Conservation (phyloP, 2,113 vertebrate genomes). For the Elgaria multicarinata region DNA sequence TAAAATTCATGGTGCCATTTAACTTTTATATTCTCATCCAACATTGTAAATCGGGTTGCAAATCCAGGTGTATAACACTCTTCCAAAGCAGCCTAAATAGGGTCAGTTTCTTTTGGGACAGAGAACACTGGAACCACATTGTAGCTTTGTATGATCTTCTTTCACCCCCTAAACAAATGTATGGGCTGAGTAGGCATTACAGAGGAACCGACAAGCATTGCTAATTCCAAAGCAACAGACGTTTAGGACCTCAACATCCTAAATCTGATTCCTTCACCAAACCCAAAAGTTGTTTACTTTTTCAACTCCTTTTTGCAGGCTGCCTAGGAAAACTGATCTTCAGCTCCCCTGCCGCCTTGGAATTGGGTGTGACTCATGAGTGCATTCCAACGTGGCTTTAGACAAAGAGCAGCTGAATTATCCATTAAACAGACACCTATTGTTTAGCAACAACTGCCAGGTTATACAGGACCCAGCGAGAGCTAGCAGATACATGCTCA, state of each 20-base stretch:
- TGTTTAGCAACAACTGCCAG: background rate
- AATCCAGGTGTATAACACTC: background rate
- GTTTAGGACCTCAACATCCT: background rate
- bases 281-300: background rate
- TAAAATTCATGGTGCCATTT: background rate
- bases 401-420: background rate
- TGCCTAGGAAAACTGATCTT: background rate
- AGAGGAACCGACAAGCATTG: background rate
- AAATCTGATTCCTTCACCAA: background rate
- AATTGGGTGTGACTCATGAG: background rate
- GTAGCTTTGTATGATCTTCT: background rate
- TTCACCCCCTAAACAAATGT: background rate
- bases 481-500: background rate
- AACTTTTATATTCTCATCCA: background rate
- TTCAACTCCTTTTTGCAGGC: background rate
- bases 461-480: background rate
- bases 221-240: background rate
- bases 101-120: background rate
- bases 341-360: background rate
- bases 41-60: background rate
- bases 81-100: background rate
- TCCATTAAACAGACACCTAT: background rate
- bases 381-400: background rate
- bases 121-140: background rate
- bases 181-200: background rate